Base-by-base conservation (phyloP, 1,140 invertebrate species). In the Cherax quadricarinatus region DNA sequence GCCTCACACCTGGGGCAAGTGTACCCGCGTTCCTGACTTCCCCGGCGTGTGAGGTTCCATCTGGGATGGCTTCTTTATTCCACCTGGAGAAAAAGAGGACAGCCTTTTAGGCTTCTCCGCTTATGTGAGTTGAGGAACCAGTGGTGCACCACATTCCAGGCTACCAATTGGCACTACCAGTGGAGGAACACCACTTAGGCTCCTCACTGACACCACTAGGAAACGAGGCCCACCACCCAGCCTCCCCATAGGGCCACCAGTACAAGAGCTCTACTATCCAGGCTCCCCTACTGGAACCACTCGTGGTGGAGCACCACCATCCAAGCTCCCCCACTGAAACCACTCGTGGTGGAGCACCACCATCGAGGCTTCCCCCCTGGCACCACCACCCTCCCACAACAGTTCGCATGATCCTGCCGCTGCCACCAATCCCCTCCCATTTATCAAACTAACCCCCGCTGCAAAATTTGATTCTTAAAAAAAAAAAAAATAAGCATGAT, bases 351-450 rank as follows among this genome's bases (percentile, higher is more conserved):
- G 66, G 66, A 6, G 66, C 1, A 1, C 66, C 21, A 14, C 16
- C 30, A 41, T 41, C 14, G 18, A 75, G 41, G 85, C 66, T 87
- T 48, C 30, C 48, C 53, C 78, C 30, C 62, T 91, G 73, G 62
- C 75, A 30, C 75, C 53, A 86, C 79, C 66, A 70, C 57, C 57
- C 70, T 49, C 30, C 87, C 79, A 83, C 84, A 86, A 81, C 84
- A 82, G 75, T 91, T 91, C 85, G 90, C 90, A 91, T 91, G 90
- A 57, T 87, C 24, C 24, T 86, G 90, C 90, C 87, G 90, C 90
- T 70, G 90, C 75, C 85, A 16, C 62, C 62, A 6, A n/a, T 6
- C 70, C 24, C 70, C 70, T 84, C 83, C 30, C 53, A 66, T 91
- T 30, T 86, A 57, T 91, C 75, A 91, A 86, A 86, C 87, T 91